Conservation (phyloP, 2,113 vertebrate genomes). For the Pipa parva region DNA sequence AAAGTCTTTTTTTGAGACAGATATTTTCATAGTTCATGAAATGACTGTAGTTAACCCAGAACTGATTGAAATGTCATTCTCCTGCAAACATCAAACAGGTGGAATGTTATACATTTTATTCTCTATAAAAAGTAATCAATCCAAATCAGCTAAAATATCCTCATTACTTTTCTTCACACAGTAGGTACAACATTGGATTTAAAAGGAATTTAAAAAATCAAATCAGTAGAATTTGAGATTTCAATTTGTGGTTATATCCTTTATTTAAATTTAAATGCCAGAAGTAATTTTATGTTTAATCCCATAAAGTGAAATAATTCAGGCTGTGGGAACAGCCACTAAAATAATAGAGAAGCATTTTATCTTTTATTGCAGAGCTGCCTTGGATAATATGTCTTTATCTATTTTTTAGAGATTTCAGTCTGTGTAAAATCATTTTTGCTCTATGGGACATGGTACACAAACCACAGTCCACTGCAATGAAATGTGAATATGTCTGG, state of each 20-base stretch:
- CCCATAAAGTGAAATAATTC: too few species aligned
- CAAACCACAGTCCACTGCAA: too few species aligned
- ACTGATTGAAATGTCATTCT: background rate
- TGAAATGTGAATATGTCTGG: too few species aligned
- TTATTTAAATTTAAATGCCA: too few species aligned
- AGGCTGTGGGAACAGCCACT: too few species aligned
- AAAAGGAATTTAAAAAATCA: background rate
- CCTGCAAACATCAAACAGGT: background rate
- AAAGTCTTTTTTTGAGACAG: slow-evolving; percentile 38
- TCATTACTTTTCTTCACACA: background rate
- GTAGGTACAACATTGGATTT: background rate
- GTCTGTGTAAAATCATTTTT: too few species aligned
- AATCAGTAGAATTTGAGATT: background rate
- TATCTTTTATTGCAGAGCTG: too few species aligned
- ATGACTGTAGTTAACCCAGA: background rate
- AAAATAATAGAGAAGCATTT: too few species aligned
- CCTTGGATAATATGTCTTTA: too few species aligned
- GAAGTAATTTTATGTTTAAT: too few species aligned
- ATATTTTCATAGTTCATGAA: slow-evolving; percentile 2
- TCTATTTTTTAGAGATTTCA: too few species aligned
- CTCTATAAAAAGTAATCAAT: background rate
- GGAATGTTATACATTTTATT: background rate
- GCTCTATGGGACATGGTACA: too few species aligned
- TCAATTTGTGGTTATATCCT: background rate
- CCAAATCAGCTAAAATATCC: background rate